Base-by-base conservation (phyloP, 1,140 invertebrate genomes). In the Eubasilissa regina region DNA sequence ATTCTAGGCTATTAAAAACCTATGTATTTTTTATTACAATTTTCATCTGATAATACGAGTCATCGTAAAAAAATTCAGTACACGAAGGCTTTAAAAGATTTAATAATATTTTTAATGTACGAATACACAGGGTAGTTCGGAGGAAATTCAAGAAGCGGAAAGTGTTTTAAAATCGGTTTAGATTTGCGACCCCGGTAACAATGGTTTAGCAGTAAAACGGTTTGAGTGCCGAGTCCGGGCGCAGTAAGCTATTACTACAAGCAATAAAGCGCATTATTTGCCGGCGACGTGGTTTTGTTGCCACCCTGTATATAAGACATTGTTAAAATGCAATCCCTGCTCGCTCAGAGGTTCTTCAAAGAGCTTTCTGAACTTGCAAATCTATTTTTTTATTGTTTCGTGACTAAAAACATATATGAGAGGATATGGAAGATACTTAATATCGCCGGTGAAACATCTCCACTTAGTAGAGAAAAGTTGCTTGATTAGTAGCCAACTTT, bases 181-280 rank as follows among this genome's bases (percentile, higher is more conserved):
- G 60, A 64, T 64, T 64, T 64, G 60, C 19, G 35, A n/a, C 35
- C 19, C 66, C 47, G 47, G 47, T 73, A 25, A 73, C 70, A 73
- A 73, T 51, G 21, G 70, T 19, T 73, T 10, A 53, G 45, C 21
- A 21, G 47, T 73, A 73, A 73, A 73, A 73, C 70, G 70, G 47
- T 55, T 70, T 73, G 70, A 73, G 70, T 53, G 13, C 45, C 17
- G 45, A 51, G 66, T 35, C 48, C 66, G 73, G 58, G 55, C 17
- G 78, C 66, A 79, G 64, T 79, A 66, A 79, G 75, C 77, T 70
- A 82, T 82, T 79, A 82, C 75, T 75, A 79, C 74, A 55, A 64
- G 81, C 78, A 77, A 82, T 82, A 82, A 82, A 82, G 77, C 60
- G 74, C 75, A 82, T 82, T 82, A 79, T 82, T 82, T 75, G 77